Base-by-base conservation (phyloP, 2,888 invertebrate species). In the Mesochorus sp. region DNA sequence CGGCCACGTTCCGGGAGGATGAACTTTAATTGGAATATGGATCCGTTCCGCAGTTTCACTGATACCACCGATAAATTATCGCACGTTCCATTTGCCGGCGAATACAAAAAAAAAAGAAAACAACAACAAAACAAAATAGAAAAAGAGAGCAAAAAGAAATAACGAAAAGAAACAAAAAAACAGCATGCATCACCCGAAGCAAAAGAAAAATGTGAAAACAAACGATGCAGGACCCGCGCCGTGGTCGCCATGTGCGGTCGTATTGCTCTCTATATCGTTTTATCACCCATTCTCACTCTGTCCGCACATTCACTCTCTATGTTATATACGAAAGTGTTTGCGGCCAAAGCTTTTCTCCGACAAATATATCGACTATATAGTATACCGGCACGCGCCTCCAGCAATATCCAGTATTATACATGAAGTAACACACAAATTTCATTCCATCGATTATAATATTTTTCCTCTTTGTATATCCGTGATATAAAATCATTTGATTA, bases 11-110 rank as follows among this genome's bases (percentile, higher is more conserved):
- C 87, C 89, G 86, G 86, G 84, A 89, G 90, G 87, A 88, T 88
- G 88, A 90, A 88, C 89, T 90, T 89, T 90, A 90, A 90, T 90
- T 90, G 90, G 89, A 90, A 90, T 89, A 89, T 89, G 89, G 89
- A 90, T 87, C 85, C 87, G 87, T 87, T 89, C 88, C 88, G 86
- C 87, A 87, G 84, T 88, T 89, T 89, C 87, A 70, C 74, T 70
- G 78, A 78, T 78, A 78, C 59, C 70, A 84, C 87, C 87, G 87
- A 89, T 90, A 89, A 89, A 90, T 89, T 89, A 88, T 88, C 85
- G 85, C 85, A 88, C 88, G 88, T 89, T 89, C 87, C 88, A 88
- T 89, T 89, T 89, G 86, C 86, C 85, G 80, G 83, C 83, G 85
- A 86, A 88, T 87, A 71, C 59, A 62, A 76, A 74, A 70, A 74